These are phyloP conservation scores for Eupsilia transversa DNA, from an alignment of 2,888 invertebrate species.

Conservation along the genomic window DNA sequence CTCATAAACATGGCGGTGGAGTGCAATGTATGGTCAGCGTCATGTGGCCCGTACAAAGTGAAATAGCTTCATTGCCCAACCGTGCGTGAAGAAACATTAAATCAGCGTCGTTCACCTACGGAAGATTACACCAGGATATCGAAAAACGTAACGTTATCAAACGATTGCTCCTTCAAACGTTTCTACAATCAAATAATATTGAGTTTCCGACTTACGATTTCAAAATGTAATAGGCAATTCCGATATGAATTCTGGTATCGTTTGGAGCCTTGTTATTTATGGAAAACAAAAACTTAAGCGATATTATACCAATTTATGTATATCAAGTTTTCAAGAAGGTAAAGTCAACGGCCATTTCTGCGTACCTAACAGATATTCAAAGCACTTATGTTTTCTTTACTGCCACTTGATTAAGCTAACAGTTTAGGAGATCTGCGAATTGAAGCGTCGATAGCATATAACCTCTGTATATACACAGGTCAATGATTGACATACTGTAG, in stretches of 20 bases:
- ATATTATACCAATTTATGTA: constrained; percentile 27
- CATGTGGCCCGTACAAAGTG: constrained; percentile 47
- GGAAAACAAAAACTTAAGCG: constrained; percentile 29
- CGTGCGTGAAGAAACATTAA: constrained; percentile 47
- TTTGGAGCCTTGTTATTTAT: constrained; percentile 20
- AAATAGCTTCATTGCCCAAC: constrained; percentile 60
- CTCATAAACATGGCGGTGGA: constrained; percentile 62
- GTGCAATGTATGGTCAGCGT: constrained; percentile 65
- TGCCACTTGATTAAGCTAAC: constrained; percentile 5
- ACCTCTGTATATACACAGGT: constrained; percentile 4
- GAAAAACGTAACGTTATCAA: constrained; percentile 50
- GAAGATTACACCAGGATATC: constrained; percentile 49
- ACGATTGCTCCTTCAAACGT: constrained; percentile 53
- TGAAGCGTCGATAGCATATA: not conserved
- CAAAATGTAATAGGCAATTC: constrained; percentile 46
- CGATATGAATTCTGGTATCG: constrained; percentile 31
- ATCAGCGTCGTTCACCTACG: constrained; percentile 43
- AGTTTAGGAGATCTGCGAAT: constrained; percentile 6
- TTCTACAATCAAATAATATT: constrained; percentile 55
- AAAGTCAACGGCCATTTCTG: constrained; percentile 23
- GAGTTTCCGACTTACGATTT: constrained; percentile 46
- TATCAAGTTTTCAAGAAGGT: constrained; percentile 25
- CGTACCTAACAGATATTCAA: constrained; percentile 19
- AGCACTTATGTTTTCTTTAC: constrained; percentile 29
- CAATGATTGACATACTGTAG: constrained; percentile 5